Evolutionary conservation across 1,140 invertebrate species (phyloP).

Genomic region (Temnothorax nylanderi): DNA sequence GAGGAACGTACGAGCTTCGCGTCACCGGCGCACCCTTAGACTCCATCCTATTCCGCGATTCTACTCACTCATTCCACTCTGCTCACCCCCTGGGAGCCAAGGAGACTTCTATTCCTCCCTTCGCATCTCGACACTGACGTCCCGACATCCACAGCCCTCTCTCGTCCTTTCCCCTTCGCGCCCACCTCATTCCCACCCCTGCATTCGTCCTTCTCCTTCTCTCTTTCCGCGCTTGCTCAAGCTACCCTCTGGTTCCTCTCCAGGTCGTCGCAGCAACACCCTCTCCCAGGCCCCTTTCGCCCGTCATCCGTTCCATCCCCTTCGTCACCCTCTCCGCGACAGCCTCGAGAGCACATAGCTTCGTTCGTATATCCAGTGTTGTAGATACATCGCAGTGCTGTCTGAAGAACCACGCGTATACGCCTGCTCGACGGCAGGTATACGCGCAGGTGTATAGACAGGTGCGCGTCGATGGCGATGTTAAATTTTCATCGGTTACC

Average conservation of each 20-base stretch:
- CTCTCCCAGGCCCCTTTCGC: constrained; percentile 44
- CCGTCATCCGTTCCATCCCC: constrained; percentile 56
- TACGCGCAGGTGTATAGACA: constrained; percentile 62
- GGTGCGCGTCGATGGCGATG: constrained; percentile 57
- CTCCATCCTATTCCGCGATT: constrained; percentile 81
- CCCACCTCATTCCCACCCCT: neutral
- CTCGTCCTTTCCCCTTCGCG: constrained; percentile 26
- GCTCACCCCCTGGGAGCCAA: constrained; percentile 78
- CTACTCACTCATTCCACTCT: constrained; percentile 81
- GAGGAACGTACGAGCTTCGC: constrained; percentile 76
- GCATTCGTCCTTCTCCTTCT: constrained; percentile 45
- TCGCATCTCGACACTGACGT: constrained; percentile 80
- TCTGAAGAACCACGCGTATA: constrained; percentile 72
- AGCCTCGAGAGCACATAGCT: constrained; percentile 68
- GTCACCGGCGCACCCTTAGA: constrained; percentile 78
- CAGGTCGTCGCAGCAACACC: constrained; percentile 67
- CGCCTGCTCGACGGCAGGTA: constrained; percentile 53
- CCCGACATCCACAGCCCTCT: constrained; percentile 74
- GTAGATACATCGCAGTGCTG: constrained; percentile 79
- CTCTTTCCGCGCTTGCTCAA: constrained; percentile 35
- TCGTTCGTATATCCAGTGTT: constrained; percentile 81
- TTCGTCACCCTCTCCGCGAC: constrained; percentile 60
- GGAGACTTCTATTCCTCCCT: constrained; percentile 80
- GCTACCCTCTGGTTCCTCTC: constrained; percentile 63
- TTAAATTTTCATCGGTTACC: neutral